These are phyloP conservation scores for Physella acuta DNA, from an alignment of 1,140 invertebrate genomes.

Conservation along the genomic window DNA sequence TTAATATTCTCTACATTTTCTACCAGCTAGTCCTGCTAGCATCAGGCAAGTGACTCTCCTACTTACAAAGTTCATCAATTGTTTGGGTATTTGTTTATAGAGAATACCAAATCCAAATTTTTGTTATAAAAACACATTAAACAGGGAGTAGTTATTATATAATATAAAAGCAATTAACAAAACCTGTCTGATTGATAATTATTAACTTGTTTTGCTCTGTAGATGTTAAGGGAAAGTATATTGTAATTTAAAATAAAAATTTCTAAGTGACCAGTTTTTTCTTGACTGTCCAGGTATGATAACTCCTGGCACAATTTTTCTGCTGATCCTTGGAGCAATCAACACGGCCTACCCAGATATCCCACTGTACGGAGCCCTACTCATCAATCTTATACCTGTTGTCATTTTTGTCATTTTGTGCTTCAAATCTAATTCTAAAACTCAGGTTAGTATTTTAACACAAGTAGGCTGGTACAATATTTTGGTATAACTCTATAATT, in stretches of 20 bases:
- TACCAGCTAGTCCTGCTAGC: slow-evolving; percentile 59
- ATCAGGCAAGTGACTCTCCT: slow-evolving; percentile 45
- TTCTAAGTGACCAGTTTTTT: neutral
- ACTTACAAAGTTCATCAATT: too few species aligned
- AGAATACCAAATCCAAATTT: too few species aligned
- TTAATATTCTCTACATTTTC: slow-evolving; percentile 66
- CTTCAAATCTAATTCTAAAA: slow-evolving; percentile 58
- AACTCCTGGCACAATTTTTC: slow-evolving; percentile 70
- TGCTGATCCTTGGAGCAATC: slow-evolving; percentile 68
- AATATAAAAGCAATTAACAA: too few species aligned
- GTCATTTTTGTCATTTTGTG: slow-evolving; percentile 63
- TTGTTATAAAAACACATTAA: too few species aligned
- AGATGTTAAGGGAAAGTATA: neutral
- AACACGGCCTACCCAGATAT: slow-evolving; percentile 62
- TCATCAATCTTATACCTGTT: slow-evolving; percentile 62
- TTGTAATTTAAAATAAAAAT: neutral
- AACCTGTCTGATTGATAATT: too few species aligned
- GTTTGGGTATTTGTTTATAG: too few species aligned
- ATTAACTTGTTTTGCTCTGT: too few species aligned
- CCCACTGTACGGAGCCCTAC: slow-evolving; percentile 60
- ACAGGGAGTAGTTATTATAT: too few species aligned
- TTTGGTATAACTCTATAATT: too few species aligned
- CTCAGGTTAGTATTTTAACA: slow-evolving; percentile 63
- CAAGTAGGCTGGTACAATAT: too few species aligned
- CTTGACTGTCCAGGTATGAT: slow-evolving; percentile 51